A percentile compares a stretch with the other conserved stretches of the same genome.
These are phyloP conservation scores for Ectropis crepuscularia DNA, from an alignment of 2,888 invertebrate species.

Conservation along the genomic window DNA sequence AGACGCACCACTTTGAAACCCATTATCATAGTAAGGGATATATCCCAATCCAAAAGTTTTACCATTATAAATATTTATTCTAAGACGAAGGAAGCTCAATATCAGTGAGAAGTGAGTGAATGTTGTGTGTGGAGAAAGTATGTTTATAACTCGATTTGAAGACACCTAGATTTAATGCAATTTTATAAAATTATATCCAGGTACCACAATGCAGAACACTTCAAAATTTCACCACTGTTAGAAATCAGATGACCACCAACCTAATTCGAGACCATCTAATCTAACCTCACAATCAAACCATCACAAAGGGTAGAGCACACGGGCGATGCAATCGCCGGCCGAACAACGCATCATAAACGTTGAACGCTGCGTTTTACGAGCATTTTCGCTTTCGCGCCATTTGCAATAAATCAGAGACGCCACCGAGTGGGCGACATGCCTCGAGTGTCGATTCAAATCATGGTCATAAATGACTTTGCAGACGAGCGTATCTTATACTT, in stretches of 20 bases:
- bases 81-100: too few relatives aligned
- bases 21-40: too few relatives aligned
- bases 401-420: slow-evolving; percentile 81
- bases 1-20: too few relatives aligned
- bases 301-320: slow-evolving; percentile 59
- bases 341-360: slow-evolving; percentile 76
- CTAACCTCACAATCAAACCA: slow-evolving; percentile 56
- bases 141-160: too few relatives aligned
- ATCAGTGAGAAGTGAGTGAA: too few relatives aligned
- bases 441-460: slow-evolving; percentile 62
- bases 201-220: background rate
- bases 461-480: slow-evolving; percentile 53
- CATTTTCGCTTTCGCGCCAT: slow-evolving; percentile 83
- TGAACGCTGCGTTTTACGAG: slow-evolving; percentile 72
- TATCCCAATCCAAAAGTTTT: too few relatives aligned
- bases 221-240: background rate
- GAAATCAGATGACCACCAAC: slow-evolving; percentile 24
- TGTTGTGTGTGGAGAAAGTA: too few relatives aligned
- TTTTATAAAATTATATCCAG: too few relatives aligned
- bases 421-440: slow-evolving; percentile 72
- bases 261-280: slow-evolving; percentile 30
- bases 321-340: slow-evolving; percentile 66
- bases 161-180: too few relatives aligned
- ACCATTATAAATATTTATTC: too few relatives aligned
- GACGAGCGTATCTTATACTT: slow-evolving; percentile 49